Evolutionary conservation across 2,113 vertebrate species (phyloP).

Genomic region (Melierax canorus): DNA sequence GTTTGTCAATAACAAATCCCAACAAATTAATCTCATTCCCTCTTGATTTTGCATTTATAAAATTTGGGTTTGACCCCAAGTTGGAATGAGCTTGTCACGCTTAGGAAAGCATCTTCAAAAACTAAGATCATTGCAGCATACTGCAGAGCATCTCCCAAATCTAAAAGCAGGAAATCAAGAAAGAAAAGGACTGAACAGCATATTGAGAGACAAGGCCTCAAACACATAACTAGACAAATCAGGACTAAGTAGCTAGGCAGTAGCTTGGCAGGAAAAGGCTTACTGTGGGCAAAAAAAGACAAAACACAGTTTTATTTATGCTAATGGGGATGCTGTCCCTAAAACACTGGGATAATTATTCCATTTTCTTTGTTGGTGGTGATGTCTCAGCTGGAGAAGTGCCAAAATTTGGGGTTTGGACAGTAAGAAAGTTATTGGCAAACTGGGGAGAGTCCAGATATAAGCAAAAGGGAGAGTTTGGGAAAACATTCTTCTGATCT

Average conservation of each 20-base stretch:
- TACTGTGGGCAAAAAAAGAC: not conserved
- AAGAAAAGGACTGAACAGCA: not conserved
- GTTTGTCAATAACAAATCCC: not conserved
- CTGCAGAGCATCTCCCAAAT: not conserved
- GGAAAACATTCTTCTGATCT: not conserved
- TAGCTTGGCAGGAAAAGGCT: not conserved
- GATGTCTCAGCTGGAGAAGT: not conserved
- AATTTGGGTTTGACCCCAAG: not conserved
- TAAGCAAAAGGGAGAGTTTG: not conserved
- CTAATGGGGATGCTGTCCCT: not conserved
- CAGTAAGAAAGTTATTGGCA: not conserved
- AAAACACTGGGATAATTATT: conserved; percentile 8
- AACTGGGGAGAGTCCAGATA: not conserved
- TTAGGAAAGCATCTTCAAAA: not conserved
- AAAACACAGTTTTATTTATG: not conserved
- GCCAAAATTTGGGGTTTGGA: not conserved
- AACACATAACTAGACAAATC: not conserved
- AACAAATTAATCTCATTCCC: not conserved
- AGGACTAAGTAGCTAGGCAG: not conserved
- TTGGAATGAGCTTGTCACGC: not conserved
- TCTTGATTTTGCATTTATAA: not conserved
- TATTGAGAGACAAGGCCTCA: not conserved
- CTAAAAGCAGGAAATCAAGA: not conserved
- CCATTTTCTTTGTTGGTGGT: not conserved
- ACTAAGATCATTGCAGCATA: not conserved